phyloP scores from a whole-genome alignment of 2,797 vertebrate species.

The Sebastes itinus region DNA sequence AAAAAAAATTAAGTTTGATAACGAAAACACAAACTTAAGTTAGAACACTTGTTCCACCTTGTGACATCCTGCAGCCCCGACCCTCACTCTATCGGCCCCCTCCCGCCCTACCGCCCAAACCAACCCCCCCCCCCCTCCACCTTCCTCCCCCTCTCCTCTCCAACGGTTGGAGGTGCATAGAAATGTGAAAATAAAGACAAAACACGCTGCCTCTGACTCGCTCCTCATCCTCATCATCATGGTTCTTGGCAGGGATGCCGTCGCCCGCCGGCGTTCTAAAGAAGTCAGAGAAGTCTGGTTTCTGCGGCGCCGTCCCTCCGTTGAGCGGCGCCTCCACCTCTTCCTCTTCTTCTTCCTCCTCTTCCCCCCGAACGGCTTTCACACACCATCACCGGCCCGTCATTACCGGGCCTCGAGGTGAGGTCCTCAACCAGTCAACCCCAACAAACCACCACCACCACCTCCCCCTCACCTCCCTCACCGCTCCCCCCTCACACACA shows the following conservation, averaged over 20 bases:
- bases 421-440: slow-evolving; percentile 77
- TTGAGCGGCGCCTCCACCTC: slow-evolving; percentile 75
- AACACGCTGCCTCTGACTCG: slow-evolving; percentile 55
- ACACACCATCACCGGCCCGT: slow-evolving; percentile 97
- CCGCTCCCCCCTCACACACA: too few relatives aligned
- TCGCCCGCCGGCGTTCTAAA: slow-evolving; percentile 93
- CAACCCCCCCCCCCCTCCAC: neutral
- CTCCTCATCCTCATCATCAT: slow-evolving; percentile 83
- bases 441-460: slow-evolving; percentile 21
- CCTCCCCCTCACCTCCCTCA: slow-evolving; percentile 7
- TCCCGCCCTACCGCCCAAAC: neutral
- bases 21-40: neutral
- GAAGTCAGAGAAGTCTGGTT: slow-evolving; percentile 98
- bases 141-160: neutral
- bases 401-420: slow-evolving; percentile 98
- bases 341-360: slow-evolving; percentile 74
- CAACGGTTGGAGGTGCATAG: slow-evolving; percentile 35
- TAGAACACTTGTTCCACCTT: neutral
- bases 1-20: neutral
- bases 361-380: slow-evolving; percentile 94
- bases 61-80: neutral
- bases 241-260: slow-evolving; percentile 95
- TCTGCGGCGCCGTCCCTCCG: slow-evolving; percentile 91
- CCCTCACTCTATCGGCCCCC: neutral
- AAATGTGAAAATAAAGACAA: slow-evolving; percentile 1